These are phyloP conservation scores for Engystomops pustulosus DNA, from an alignment of 2,113 vertebrate species.

Conservation along the genomic window DNA sequence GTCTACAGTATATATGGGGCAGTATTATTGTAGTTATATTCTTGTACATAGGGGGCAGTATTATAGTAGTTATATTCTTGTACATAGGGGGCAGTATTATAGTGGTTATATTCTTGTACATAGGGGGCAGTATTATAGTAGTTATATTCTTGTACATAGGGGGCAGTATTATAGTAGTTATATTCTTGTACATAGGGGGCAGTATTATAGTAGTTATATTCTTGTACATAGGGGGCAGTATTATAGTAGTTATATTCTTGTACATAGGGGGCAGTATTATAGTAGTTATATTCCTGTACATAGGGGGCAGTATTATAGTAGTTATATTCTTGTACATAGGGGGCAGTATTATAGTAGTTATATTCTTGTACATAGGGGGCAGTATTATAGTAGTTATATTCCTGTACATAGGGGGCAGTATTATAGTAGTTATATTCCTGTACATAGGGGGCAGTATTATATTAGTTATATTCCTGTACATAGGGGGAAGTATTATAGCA, in stretches of 20 bases:
- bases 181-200: too few relatives aligned
- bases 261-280: too few relatives aligned
- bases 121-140: background rate
- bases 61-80: background rate
- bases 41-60: background rate
- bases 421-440: slow-evolving; percentile 5
- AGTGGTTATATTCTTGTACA: too few relatives aligned
- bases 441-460: background rate
- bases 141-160: background rate
- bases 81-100: background rate
- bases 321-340: background rate
- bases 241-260: too few relatives aligned
- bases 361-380: slow-evolving; percentile 5
- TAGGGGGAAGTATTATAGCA: background rate
- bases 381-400: slow-evolving; percentile 10
- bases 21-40: slow-evolving; percentile 1
- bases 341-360: background rate
- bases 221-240: too few relatives aligned
- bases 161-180: too few relatives aligned
- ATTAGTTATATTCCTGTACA: slow-evolving; percentile 7
- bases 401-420: background rate
- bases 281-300: too few relatives aligned
- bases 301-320: background rate
- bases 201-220: too few relatives aligned
- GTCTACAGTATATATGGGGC: too few relatives aligned